Evolutionary conservation across 2,113 vertebrate genomes (phyloP).

Genomic region (Epinephelus lanceolatus): DNA sequence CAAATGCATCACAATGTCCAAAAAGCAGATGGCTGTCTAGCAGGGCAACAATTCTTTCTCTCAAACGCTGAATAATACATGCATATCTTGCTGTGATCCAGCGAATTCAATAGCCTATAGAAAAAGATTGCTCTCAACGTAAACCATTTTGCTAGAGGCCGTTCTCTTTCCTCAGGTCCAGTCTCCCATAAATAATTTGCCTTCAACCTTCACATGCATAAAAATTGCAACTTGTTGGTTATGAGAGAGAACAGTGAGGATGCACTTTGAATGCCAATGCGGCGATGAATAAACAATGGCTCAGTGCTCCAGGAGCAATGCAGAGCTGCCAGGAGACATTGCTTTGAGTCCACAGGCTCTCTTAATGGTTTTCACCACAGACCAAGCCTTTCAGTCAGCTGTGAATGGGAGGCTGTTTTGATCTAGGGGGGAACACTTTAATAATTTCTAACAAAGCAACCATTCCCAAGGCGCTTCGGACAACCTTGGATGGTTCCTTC

Average conservation of each 20-base stretch:
- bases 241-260: slow-evolving; percentile 81
- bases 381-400: slow-evolving; percentile 76
- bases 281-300: slow-evolving; percentile 84
- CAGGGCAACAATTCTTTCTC: slow-evolving; percentile 65
- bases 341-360: slow-evolving; percentile 73
- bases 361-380: slow-evolving; percentile 78
- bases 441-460: slow-evolving; percentile 77
- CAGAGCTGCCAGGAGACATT: slow-evolving; percentile 80
- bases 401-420: slow-evolving; percentile 78
- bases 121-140: slow-evolving; percentile 75
- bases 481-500: slow-evolving; percentile 65
- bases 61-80: slow-evolving; percentile 79
- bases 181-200: slow-evolving; percentile 84
- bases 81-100: slow-evolving; percentile 70
- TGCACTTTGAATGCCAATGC: slow-evolving; percentile 83
- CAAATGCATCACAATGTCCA: slow-evolving; percentile 73
- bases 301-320: slow-evolving; percentile 76
- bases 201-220: slow-evolving; percentile 84
- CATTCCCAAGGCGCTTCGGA: slow-evolving; percentile 61
- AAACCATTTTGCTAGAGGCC: slow-evolving; percentile 75
- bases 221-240: slow-evolving; percentile 85
- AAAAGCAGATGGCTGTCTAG: slow-evolving; percentile 71
- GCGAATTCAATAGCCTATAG: slow-evolving; percentile 76
- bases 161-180: slow-evolving; percentile 73
- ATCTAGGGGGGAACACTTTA: slow-evolving; percentile 66